Percentiles rank a stretch among this genome's conserved stretches.
phyloP scores from a whole-genome alignment of 2,113 vertebrate species.

The Craseonycteris thonglongyai region DNA sequence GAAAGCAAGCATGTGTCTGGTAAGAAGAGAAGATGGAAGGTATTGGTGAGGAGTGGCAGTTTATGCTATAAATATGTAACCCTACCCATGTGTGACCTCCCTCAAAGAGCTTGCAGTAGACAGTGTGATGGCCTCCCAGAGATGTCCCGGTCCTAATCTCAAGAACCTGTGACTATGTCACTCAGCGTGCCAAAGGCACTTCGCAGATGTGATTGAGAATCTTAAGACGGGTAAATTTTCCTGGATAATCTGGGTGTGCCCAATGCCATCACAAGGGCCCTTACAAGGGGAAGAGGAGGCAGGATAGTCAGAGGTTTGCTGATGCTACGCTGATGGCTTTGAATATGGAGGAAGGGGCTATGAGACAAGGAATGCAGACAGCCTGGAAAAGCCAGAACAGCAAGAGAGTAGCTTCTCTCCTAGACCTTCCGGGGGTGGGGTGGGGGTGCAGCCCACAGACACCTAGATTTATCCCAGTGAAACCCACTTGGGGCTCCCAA shows the following conservation, averaged over 20 bases:
- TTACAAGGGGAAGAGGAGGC: not conserved
- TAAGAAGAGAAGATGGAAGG: not conserved
- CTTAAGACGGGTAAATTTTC: not conserved
- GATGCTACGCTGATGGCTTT: not conserved
- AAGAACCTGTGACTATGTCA: not conserved
- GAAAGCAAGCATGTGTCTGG: not conserved
- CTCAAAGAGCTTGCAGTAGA: not conserved
- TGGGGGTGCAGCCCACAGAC: not conserved
- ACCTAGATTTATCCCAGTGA: not conserved
- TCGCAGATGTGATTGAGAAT: not conserved
- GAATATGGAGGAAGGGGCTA: not conserved
- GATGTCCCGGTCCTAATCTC: not conserved
- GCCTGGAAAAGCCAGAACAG: not conserved
- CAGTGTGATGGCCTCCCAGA: not conserved
- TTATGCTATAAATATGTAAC: not conserved
- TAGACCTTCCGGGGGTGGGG: not conserved
- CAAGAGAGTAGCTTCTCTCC: not conserved
- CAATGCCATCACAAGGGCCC: not conserved
- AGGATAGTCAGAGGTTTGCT: not conserved
- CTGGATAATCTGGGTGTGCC: not conserved
- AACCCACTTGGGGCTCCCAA: not conserved
- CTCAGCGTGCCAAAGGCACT: not conserved
- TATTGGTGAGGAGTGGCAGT: not conserved
- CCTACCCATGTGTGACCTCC: not conserved
- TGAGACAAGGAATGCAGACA: not conserved